Conservation (phyloP, 2,888 invertebrate genomes). For the Shargacucullia verbasci region DNA sequence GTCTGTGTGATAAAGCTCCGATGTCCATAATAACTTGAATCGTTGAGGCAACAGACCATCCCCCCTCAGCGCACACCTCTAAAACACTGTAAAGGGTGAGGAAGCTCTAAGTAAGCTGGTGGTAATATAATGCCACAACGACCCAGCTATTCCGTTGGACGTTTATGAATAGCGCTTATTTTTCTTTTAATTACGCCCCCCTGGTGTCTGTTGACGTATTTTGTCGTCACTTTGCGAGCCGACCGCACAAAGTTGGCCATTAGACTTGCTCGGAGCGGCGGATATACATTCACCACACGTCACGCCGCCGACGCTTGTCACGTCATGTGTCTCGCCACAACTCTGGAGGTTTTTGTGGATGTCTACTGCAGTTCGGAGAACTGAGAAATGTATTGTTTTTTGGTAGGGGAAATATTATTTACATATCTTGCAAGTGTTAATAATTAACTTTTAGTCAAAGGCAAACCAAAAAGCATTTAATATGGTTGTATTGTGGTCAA, state of each 20-base stretch:
- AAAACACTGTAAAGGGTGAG: constrained; percentile 38
- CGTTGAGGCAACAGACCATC: constrained; percentile 29
- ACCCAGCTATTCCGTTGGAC: constrained; percentile 80
- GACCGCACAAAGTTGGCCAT: constrained; percentile 45
- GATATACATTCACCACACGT: constrained; percentile 48
- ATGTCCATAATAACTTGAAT: constrained; percentile 68
- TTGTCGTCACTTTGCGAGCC: constrained; percentile 60
- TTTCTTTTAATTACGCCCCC: constrained; percentile 88
- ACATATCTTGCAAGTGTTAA: no score
- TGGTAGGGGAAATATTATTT: no score
- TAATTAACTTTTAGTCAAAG: no score
- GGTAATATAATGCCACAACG: constrained; percentile 76
- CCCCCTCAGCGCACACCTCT: constrained; percentile 9
- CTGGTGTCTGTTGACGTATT: constrained; percentile 73
- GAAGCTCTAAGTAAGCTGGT: constrained; percentile 68
- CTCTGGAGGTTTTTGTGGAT: constrained; percentile 30
- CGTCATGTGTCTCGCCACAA: constrained; percentile 27
- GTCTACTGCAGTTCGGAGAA: constrained; percentile 17
- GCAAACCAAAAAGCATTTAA: no score
- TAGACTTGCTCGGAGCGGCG: constrained; percentile 34
- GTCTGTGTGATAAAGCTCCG: constrained; percentile 79
- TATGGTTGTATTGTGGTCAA: no score
- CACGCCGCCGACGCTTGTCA: constrained; percentile 21
- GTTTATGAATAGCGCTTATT: constrained; percentile 88
- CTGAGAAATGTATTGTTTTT: no score